These are phyloP conservation scores for Pyralis farinalis DNA, from an alignment of 2,888 invertebrate genomes.

Conservation along the genomic window DNA sequence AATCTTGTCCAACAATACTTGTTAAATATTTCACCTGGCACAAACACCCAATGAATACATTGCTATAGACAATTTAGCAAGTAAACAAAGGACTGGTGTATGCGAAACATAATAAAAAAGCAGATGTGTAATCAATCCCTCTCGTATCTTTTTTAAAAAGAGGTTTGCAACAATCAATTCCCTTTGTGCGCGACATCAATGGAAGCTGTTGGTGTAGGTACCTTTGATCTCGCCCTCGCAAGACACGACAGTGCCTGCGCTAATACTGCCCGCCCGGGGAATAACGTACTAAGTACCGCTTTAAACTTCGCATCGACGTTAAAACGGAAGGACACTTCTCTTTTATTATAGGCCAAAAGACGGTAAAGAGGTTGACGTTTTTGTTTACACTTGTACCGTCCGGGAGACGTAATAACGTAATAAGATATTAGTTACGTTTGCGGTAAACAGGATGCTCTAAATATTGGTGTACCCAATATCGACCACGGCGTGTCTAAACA, in stretches of 20 bases:
- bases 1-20: no score
- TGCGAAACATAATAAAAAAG: conserved; percentile 39
- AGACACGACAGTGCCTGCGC: conserved; percentile 77
- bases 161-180: conserved; percentile 80
- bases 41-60: background rate
- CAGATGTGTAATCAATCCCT: conserved; percentile 66
- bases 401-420: background rate
- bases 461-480: conserved; percentile 3
- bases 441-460: conserved; percentile 7
- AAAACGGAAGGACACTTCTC: background rate
- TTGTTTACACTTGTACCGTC: background rate
- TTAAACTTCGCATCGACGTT: conserved; percentile 13
- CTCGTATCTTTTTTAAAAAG: conserved; percentile 56
- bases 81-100: conserved; percentile 20
- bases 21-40: background rate
- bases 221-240: conserved; percentile 79
- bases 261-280: conserved; percentile 59
- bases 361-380: background rate
- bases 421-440: background rate
- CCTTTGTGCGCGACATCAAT: conserved; percentile 80
- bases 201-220: conserved; percentile 75
- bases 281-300: conserved; percentile 53
- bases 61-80: conserved; percentile 22
- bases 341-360: background rate
- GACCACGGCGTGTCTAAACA: conserved; percentile 6